Conservation (phyloP, 2,797 vertebrate species). For the Phoeniculus purpureus region DNA sequence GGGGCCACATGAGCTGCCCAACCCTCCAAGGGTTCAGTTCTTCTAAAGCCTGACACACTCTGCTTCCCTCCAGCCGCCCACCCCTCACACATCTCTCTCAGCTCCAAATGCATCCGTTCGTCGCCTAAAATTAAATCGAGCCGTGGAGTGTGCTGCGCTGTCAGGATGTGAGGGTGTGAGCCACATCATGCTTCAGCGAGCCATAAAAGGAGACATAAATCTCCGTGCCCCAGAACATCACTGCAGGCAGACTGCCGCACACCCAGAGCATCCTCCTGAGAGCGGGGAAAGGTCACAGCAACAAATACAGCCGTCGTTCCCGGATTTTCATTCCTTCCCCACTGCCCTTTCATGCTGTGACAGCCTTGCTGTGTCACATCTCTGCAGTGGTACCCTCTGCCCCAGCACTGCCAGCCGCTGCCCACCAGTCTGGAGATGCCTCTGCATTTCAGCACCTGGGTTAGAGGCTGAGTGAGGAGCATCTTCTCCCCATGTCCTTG, state of each 20-base stretch:
- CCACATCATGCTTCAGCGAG: neutral
- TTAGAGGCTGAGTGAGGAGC: neutral
- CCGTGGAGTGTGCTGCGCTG: neutral
- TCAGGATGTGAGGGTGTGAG: neutral
- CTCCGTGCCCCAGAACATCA: neutral
- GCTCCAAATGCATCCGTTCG: neutral
- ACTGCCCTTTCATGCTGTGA: neutral
- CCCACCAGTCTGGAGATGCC: rapidly evolving
- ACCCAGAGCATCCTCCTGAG: neutral
- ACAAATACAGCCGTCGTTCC: neutral
- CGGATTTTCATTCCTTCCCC: neutral
- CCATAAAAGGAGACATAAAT: neutral
- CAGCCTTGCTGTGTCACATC: neutral
- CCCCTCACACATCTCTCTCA: neutral
- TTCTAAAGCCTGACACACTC: neutral
- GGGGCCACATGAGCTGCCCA: rapidly evolving
- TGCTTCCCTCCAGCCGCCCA: neutral
- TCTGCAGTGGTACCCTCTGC: neutral
- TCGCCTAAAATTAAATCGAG: neutral
- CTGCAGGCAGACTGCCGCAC: neutral
- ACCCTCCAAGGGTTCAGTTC: neutral
- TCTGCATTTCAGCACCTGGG: rapidly evolving
- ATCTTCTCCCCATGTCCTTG: neutral
- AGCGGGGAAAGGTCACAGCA: neutral
- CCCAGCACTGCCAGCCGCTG: neutral